These are phyloP conservation scores for Tridacna gigas DNA, from an alignment of 2,888 invertebrate species.

Conservation along the genomic window DNA sequence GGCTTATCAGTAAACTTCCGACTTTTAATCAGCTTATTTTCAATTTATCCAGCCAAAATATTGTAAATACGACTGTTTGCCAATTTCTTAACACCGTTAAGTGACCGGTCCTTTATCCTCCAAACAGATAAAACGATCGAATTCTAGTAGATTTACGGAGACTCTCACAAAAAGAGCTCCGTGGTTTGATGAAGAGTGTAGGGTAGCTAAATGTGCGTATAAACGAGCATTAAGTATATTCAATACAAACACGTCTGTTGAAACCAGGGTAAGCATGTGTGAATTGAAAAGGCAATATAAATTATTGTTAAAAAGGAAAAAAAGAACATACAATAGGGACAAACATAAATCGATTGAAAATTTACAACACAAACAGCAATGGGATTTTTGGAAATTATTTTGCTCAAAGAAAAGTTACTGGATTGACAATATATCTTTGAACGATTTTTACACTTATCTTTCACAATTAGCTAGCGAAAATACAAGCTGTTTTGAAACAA, in stretches of 20 bases:
- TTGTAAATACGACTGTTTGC: background rate
- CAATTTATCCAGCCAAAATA: background rate
- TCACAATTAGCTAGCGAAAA: background rate
- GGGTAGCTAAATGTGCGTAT: background rate
- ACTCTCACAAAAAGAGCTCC: background rate
- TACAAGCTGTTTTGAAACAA: background rate
- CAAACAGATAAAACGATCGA: background rate
- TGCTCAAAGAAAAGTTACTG: background rate
- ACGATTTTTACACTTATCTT: background rate
- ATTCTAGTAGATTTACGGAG: background rate
- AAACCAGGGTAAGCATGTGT: background rate
- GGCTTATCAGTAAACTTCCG: slow-evolving; percentile 12
- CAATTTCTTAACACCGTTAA: background rate
- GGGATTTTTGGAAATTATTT: slow-evolving; percentile 38
- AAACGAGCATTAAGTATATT: background rate
- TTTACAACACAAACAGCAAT: background rate
- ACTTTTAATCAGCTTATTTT: background rate
- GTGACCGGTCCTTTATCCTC: background rate
- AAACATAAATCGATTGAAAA: slow-evolving; percentile 14
- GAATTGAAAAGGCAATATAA: background rate
- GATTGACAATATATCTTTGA: background rate
- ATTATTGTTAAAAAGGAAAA: background rate
- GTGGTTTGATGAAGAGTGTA: slow-evolving; percentile 11
- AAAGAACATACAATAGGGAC: background rate
- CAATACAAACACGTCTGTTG: background rate